Base-by-base conservation (phyloP, 2,797 vertebrate genomes). In the Pelodytes ibericus region DNA sequence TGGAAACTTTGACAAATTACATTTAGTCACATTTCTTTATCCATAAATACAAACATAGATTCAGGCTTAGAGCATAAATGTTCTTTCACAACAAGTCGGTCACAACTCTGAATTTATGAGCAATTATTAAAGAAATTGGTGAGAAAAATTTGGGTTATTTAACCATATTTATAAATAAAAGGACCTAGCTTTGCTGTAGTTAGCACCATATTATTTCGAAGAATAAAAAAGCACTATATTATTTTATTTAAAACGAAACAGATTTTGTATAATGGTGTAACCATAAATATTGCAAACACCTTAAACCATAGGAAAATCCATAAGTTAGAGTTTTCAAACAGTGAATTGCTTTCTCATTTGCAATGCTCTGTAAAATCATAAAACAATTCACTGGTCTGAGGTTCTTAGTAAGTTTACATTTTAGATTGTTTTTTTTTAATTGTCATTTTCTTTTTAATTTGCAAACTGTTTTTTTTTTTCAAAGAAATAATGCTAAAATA, bases 321-420 rank as follows among this genome's bases (percentile, higher is more conserved):
- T 77, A 71, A 72, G 80, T 84, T 53, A 75, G 61, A 63, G 51
- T 72, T 49, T 53, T 78, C 75, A 41, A 8, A 26, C 53, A 22
- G 56, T 80, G 82, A 73, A 78, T 76, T 80, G 74, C 58, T 77
- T 58, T 47, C 20, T 72, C 22, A 49, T 76, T 72, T 82, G 75
- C 62, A 53, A 80, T 76, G 69, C 44, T 83, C 79, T 62, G 8
- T 41, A 66, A 47, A 75, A 82, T 73, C 81, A 80, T 82, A 24
- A n/a, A 78, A 24, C 66, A 76, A 82, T 84, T 33, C 49, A 80
- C 68, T 78, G 77, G 74, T 49, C 60, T 74, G 68, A 36, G 36
- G 80, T 77, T 80, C 65, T 58, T 73, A 71, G 60, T 58, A 75
- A 31, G 22, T 25, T 51, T 69, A 47, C 64, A 58, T 72, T 79